Evolutionary conservation across 1,140 invertebrate genomes (phyloP).

Genomic region (Anastrepha obliqua): DNA sequence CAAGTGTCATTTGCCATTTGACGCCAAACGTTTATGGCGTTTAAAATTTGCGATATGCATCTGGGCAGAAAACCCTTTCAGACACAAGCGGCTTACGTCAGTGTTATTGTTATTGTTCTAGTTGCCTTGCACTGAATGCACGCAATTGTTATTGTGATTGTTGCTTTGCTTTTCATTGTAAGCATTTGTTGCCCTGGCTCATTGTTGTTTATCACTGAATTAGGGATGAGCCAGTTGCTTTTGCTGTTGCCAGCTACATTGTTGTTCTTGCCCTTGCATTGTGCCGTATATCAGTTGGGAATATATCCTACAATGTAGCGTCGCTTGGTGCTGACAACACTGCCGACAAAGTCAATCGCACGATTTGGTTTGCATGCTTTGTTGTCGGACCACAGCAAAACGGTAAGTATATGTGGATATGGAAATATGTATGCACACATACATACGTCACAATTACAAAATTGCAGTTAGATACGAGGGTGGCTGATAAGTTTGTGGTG

Average conservation of each 20-base stretch:
- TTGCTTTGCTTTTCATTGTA: background rate
- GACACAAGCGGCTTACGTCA: background rate
- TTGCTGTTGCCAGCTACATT: background rate
- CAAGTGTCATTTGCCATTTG: slow-evolving; percentile 45
- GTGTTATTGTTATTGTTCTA: background rate
- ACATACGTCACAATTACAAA: no score
- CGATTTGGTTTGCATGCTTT: background rate
- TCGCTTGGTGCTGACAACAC: background rate
- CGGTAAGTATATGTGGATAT: background rate
- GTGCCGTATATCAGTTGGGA: background rate
- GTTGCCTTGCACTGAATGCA: background rate
- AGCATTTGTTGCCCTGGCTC: background rate
- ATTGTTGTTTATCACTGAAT: background rate
- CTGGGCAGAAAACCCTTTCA: background rate
- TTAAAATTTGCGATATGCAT: slow-evolving; percentile 36
- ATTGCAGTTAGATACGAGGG: no score
- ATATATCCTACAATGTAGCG: background rate
- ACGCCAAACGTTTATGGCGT: slow-evolving; percentile 33
- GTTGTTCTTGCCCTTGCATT: background rate
- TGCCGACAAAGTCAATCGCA: background rate
- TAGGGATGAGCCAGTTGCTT: background rate
- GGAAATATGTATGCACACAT: no score
- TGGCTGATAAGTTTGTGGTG: no score
- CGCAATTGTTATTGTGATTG: background rate
- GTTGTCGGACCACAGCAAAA: background rate